Evolutionary conservation across 2,113 vertebrate genomes (phyloP).

Genomic region (Rattus norvegicus): GRCr8 NC_086020.1:139340001-139340500

Average conservation of each 20-base stretch:
- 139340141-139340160: not conserved
- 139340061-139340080: not conserved
- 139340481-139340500: slow-evolving; percentile 21
- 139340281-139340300: not conserved
- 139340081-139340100: slow-evolving; percentile 54
- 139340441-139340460: slow-evolving; percentile 68
- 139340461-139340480: slow-evolving; percentile 58
- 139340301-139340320: slow-evolving; percentile 46
- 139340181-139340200: not conserved
- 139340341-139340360: slow-evolving; percentile 66
- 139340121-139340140: slow-evolving; percentile 19
- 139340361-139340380: slow-evolving; percentile 21
- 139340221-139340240: slow-evolving; percentile 16
- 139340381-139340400: slow-evolving; percentile 43
- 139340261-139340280: not conserved
- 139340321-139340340: slow-evolving; percentile 58
- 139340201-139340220: slow-evolving; percentile 44
- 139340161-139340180: not conserved
- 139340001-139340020: slow-evolving; percentile 58
- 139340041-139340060: slow-evolving; percentile 68
- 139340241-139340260: slow-evolving; percentile 37
- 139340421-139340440: slow-evolving; percentile 74
- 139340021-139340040: slow-evolving; percentile 52
- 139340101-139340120: slow-evolving; percentile 25
- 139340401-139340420: slow-evolving; percentile 69